These are phyloP conservation scores for Anser brachyrhynchus DNA, from an alignment of 2,113 vertebrate genomes.

Conservation along the genomic window DNA sequence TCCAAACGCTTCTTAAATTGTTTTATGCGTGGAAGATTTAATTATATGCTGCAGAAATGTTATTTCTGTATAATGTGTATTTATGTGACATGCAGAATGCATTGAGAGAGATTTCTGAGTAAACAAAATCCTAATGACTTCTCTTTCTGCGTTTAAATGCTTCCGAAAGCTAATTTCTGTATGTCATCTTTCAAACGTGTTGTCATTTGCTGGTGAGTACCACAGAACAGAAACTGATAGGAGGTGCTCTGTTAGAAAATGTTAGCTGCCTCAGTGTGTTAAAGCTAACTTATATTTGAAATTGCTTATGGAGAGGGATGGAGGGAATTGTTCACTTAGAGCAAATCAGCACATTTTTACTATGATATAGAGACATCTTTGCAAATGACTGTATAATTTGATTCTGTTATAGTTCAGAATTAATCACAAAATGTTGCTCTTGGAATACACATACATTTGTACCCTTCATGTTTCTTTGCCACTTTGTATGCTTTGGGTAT, in stretches of 20 bases:
- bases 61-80: background rate
- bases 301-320: background rate
- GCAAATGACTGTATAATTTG: background rate
- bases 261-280: no score
- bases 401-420: background rate
- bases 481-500: background rate
- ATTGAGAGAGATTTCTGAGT: background rate
- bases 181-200: background rate
- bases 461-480: background rate
- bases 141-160: background rate
- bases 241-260: background rate
- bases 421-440: background rate
- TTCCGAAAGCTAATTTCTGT: background rate
- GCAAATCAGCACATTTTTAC: background rate
- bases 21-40: background rate
- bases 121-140: background rate
- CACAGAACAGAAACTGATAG: background rate
- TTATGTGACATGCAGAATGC: background rate
- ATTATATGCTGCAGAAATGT: background rate
- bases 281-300: background rate
- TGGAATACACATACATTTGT: background rate
- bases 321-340: background rate
- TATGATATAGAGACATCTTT: background rate
- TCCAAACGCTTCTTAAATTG: background rate
- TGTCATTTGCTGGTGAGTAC: background rate